These are phyloP conservation scores for Tigriopus japonicus DNA, from an alignment of 1,140 invertebrate species.

Conservation along the genomic window DNA sequence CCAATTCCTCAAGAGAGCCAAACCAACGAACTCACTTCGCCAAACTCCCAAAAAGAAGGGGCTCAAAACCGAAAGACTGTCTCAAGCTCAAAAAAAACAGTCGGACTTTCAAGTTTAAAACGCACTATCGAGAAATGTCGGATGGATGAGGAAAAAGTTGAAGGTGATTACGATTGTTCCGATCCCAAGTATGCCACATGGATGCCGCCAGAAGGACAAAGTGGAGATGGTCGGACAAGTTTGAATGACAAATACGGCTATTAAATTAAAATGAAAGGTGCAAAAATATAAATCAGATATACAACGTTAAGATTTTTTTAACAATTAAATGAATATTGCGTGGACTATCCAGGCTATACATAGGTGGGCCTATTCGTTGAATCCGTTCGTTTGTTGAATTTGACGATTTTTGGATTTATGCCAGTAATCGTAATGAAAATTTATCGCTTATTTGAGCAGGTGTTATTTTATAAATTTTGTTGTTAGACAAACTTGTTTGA, in stretches of 20 bases:
- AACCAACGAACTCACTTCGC: not conserved
- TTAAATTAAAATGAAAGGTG: too few relatives aligned
- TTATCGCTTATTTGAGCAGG: too few relatives aligned
- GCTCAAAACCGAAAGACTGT: constrained; percentile 1
- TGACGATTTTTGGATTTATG: too few relatives aligned
- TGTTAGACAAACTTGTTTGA: too few relatives aligned
- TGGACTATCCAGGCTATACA: too few relatives aligned
- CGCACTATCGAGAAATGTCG: not conserved
- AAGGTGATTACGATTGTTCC: constrained; percentile 24
- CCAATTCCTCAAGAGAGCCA: not conserved
- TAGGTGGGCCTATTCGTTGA: too few relatives aligned
- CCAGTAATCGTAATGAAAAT: too few relatives aligned
- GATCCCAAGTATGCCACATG: constrained; percentile 47
- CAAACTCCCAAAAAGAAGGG: not conserved
- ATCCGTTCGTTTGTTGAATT: too few relatives aligned
- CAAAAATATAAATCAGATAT: too few relatives aligned
- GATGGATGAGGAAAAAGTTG: constrained; percentile 17
- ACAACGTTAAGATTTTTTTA: too few relatives aligned
- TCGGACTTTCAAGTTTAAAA: not conserved
- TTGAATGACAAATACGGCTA: constrained; percentile 68
- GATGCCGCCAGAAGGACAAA: constrained; percentile 52
- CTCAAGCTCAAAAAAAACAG: not conserved
- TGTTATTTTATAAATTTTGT: too few relatives aligned
- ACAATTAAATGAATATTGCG: too few relatives aligned
- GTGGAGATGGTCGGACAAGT: constrained; percentile 54